Evolutionary conservation across 2,113 vertebrate species (phyloP), one percentile per base, ranked within the genome.

Genomic region (Lonchura striata): DNA sequence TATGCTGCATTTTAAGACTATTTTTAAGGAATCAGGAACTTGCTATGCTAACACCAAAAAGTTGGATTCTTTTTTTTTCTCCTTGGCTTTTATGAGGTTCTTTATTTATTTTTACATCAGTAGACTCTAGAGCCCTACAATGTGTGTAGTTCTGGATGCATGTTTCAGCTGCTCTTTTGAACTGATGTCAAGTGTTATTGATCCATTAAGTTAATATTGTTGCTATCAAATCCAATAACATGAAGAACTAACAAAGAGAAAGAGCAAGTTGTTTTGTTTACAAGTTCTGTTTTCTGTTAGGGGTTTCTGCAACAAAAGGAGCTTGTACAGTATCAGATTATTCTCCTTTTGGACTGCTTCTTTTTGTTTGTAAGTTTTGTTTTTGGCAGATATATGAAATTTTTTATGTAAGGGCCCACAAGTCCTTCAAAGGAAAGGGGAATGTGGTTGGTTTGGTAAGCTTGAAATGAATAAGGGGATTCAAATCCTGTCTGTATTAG

Each of bases 401-500:
- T 70, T 65, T 70, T 83, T 30, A 21, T 6, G 2, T 39, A 72
- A 66, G 7, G 17, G 7, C 12, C 15, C 15, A 42, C 11, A 70
- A 19, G 7, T 31, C 44, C 17, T 63, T 77, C 19, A 82, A 59
- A 84, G n/a, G 11, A 41, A 57, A 74, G 54, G 1, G 0, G 1
- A 72, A 28, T 41, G 12, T 25, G 2, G 5, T n/a, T 60, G 4
- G 1, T 49, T 68, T 68, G 10, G 11, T 50, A 42, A 81, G 6
- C 13, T 59, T 64, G 47, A 39, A 82, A 14, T 59, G 68, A 85
- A 75, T 7, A 0, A 8, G 12, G 2, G 0, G 0, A 33, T 59
- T 57, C 11, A 78, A 69, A 78, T 87, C 10, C 46, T 44, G 5
- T 12, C 87, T 63, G 20, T 20, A 4, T 82, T 50, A 52, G 19